A percentile compares a stretch with the other conserved stretches of the same genome.
Evolutionary conservation across 2,888 invertebrate species (phyloP).

Genomic region (Philopedon plagiatum): DNA sequence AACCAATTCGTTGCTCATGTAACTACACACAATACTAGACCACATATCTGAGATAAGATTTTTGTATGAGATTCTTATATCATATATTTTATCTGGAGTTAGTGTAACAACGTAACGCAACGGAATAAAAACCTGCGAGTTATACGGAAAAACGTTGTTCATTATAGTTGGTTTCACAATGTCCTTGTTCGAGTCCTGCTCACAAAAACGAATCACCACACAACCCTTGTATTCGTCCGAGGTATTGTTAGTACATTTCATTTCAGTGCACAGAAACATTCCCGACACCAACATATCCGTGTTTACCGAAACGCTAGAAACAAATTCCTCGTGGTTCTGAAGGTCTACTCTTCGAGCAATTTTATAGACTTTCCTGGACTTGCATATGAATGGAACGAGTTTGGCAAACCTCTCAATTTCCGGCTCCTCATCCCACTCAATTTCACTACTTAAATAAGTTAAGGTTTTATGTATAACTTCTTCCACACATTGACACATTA

Average conservation of each 20-base stretch:
- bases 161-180: conserved; percentile 54
- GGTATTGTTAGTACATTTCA: conserved; percentile 46
- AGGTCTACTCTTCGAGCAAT: conserved; percentile 57
- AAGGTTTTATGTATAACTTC: conserved; percentile 51
- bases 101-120: conserved; percentile 57
- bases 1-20: conserved; percentile 58
- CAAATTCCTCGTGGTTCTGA: conserved; percentile 51
- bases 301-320: conserved; percentile 54
- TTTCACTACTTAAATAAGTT: conserved; percentile 44
- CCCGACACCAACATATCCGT: conserved; percentile 56
- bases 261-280: conserved; percentile 55
- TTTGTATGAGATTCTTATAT: conserved; percentile 59
- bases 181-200: conserved; percentile 44
- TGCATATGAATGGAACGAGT: conserved; percentile 34
- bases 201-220: conserved; percentile 52
- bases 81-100: conserved; percentile 58
- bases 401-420: conserved; percentile 40
- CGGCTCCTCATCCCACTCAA: conserved; percentile 47
- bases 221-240: conserved; percentile 50
- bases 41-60: conserved; percentile 53
- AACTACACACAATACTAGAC: conserved; percentile 58
- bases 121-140: conserved; percentile 55
- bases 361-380: conserved; percentile 55
- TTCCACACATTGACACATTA: conserved; percentile 50
- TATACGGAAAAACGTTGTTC: conserved; percentile 52